Evolutionary conservation across 2,888 invertebrate genomes (phyloP).

Genomic region (Lasioglossum oenotherae): DNA sequence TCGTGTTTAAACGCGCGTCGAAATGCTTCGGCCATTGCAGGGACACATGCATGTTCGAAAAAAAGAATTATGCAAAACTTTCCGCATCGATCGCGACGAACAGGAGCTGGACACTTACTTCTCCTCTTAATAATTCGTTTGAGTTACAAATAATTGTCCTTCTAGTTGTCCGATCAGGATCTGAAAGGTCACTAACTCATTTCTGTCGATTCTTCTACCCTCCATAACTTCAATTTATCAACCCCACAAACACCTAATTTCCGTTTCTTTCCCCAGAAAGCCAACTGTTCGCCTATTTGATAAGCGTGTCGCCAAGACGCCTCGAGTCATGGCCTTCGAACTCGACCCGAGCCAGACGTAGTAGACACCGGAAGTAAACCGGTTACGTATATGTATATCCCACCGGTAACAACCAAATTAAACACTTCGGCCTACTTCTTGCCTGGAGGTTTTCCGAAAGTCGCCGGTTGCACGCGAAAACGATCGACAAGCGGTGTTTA

Average conservation of each 20-base stretch:
- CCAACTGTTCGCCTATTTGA: no score
- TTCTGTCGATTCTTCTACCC: not conserved
- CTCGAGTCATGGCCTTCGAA: no score
- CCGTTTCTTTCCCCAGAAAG: no score
- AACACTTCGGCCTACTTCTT: slow-evolving; percentile 1
- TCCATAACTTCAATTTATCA: not conserved
- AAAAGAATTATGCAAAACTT: no score
- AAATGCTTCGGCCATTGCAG: no score
- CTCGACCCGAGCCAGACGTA: not conserved
- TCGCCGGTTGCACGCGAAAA: not conserved
- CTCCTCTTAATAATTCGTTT: no score
- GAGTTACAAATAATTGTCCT: no score
- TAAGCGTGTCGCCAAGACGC: no score
- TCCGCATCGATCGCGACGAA: no score
- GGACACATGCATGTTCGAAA: no score
- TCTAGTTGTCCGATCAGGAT: not conserved
- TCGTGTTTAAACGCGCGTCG: no score
- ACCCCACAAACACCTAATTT: not conserved
- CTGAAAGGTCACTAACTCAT: not conserved
- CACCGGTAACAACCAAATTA: not conserved
- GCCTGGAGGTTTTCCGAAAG: not conserved
- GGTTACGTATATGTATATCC: not conserved
- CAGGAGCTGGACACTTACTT: no score
- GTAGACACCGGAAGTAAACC: not conserved
- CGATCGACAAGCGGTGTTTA: slow-evolving; percentile 12